These are phyloP conservation scores for Lethrus apterus DNA, from an alignment of 1,140 invertebrate species.

Conservation along the genomic window DNA sequence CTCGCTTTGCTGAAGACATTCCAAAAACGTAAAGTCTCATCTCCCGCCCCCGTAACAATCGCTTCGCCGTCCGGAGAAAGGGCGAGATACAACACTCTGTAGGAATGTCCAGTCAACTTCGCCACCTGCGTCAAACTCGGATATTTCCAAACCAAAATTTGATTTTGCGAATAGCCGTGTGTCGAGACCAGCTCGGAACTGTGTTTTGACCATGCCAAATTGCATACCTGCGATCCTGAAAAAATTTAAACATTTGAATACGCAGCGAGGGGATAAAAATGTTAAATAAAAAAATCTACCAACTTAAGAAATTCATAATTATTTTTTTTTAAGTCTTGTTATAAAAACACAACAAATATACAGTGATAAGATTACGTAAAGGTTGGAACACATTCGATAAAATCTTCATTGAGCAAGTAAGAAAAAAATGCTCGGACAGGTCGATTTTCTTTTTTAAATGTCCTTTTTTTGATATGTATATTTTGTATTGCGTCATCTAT, in stretches of 20 bases:
- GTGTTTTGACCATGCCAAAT: constrained; percentile 98
- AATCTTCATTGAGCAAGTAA: too few relatives aligned
- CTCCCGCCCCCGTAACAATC: constrained; percentile 98
- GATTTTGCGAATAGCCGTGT: constrained; percentile 99
- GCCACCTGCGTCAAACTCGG: constrained; percentile 94
- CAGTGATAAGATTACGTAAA: too few relatives aligned
- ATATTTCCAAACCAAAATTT: constrained; percentile 99
- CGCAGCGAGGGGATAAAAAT: too few relatives aligned
- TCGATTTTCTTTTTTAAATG: too few relatives aligned
- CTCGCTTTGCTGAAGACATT: constrained; percentile 98
- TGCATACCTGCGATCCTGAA: constrained; percentile 93
- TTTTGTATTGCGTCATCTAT: too few relatives aligned
- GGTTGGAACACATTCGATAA: too few relatives aligned
- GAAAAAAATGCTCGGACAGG: too few relatives aligned
- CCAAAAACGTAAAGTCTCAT: constrained; percentile 98
- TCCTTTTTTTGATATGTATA: too few relatives aligned
- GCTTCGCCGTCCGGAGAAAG: constrained; percentile 98
- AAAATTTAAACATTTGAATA: constrained; percentile 16
- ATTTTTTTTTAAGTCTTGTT: too few relatives aligned
- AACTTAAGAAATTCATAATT: too few relatives aligned
- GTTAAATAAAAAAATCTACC: background rate
- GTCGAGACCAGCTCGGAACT: constrained; percentile 97
- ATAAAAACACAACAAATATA: too few relatives aligned
- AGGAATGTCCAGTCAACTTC: constrained; percentile 96
- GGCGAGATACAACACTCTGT: constrained; percentile 93